Evolutionary conservation across 2,113 vertebrate genomes (phyloP).

Genomic region (Neodon shergylaensis): DNA sequence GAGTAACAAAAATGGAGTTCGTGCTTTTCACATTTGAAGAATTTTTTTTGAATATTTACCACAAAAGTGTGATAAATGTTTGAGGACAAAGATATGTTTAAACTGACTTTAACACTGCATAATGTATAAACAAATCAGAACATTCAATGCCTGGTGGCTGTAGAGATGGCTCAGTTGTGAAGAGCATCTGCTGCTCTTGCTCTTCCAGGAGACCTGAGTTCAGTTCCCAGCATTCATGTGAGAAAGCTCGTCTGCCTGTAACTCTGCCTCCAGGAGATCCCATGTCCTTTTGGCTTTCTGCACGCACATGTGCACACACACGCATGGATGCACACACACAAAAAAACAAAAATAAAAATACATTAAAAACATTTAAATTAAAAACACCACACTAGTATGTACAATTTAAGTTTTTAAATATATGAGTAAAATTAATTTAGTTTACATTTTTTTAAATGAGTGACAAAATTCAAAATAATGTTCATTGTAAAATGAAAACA

Average conservation of each 20-base stretch:
- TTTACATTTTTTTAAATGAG: neutral
- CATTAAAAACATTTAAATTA: neutral
- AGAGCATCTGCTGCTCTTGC: too few species aligned
- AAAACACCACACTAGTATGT: neutral
- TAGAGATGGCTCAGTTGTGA: neutral
- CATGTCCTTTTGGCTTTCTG: neutral
- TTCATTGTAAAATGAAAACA: neutral
- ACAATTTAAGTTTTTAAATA: neutral
- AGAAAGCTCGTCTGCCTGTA: neutral
- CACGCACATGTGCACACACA: too few species aligned
- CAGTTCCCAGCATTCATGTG: neutral
- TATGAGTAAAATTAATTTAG: neutral
- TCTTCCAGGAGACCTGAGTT: neutral
- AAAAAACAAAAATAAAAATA: neutral
- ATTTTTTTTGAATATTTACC: neutral
- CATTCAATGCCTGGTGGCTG: neutral
- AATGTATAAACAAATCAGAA: neutral
- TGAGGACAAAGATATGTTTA: neutral
- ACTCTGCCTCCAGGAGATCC: neutral
- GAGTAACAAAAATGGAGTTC: neutral
- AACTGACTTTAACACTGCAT: neutral
- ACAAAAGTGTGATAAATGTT: neutral
- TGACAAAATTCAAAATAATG: neutral
- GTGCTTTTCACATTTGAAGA: neutral
- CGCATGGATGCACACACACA: neutral